These are phyloP conservation scores for Macquaria australasica DNA, from an alignment of 2,113 vertebrate species.

Conservation along the genomic window DNA sequence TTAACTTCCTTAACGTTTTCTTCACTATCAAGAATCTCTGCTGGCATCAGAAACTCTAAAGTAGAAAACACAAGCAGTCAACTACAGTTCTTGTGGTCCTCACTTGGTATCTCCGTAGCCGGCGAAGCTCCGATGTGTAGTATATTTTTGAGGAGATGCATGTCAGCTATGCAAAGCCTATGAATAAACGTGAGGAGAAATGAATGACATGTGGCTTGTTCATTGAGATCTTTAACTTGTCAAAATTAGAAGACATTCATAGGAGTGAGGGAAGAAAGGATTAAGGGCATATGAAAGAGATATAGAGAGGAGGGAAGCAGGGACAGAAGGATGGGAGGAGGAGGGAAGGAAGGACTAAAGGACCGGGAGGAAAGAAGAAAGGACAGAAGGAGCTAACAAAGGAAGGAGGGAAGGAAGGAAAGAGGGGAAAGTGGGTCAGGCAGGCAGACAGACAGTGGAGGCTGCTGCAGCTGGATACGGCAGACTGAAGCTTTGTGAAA, in stretches of 20 bases:
- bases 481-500: conserved; percentile 62
- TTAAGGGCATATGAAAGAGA: conserved; percentile 4
- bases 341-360: conserved; percentile 2
- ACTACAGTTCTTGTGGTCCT: not conserved
- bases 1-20: too few species aligned
- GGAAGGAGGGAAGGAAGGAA: conserved; percentile 40
- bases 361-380: conserved; percentile 16
- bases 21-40: too few species aligned
- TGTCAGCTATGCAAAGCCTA: not conserved
- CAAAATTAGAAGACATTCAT: conserved; percentile 6
- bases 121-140: not conserved
- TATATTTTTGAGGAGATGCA: not conserved
- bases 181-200: not conserved
- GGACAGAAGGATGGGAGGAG: not conserved
- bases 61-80: too few species aligned
- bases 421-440: conserved; percentile 77
- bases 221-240: conserved; percentile 9
- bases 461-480: conserved; percentile 63
- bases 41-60: too few species aligned
- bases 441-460: conserved; percentile 63
- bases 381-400: conserved; percentile 34
- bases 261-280: conserved; percentile 21
- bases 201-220: conserved; percentile 18
- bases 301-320: not conserved
- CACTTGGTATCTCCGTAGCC: not conserved